phyloP scores from a whole-genome alignment of 2,888 invertebrate species.

The Drosophila austrosaltans region DNA sequence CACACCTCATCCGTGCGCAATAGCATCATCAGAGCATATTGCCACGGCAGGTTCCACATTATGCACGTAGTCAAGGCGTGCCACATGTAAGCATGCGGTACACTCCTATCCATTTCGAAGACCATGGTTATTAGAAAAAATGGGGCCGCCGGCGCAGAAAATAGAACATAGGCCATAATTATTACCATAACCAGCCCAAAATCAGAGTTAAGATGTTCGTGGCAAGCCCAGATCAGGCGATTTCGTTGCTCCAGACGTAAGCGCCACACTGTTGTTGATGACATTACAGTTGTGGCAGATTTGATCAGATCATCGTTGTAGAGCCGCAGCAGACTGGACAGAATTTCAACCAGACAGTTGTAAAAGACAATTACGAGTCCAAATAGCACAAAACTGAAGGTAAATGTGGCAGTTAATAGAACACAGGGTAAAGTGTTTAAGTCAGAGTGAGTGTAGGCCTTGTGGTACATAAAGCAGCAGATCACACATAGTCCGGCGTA shows the following conservation, averaged over 20 bases:
- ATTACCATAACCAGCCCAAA: slow-evolving; percentile 60
- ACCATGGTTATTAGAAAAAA: slow-evolving; percentile 64
- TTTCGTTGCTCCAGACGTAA: slow-evolving; percentile 48
- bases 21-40: slow-evolving; percentile 35
- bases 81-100: neutral
- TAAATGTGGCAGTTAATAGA: slow-evolving; percentile 28
- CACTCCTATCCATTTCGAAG: slow-evolving; percentile 36
- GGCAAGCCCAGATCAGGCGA: slow-evolving; percentile 58
- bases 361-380: slow-evolving; percentile 59
- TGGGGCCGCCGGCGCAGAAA: slow-evolving; percentile 56
- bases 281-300: neutral
- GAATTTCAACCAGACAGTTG: slow-evolving; percentile 52
- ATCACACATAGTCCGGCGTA: slow-evolving; percentile 36
- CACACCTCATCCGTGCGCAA: slow-evolving; percentile 48
- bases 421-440: slow-evolving; percentile 9
- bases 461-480: neutral
- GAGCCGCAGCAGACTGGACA: slow-evolving; percentile 47
- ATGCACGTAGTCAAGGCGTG: slow-evolving; percentile 15
- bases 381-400: slow-evolving; percentile 49
- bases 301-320: slow-evolving; percentile 51
- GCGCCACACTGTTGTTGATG: slow-evolving; percentile 12
- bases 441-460: neutral
- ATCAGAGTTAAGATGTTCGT: slow-evolving; percentile 52
- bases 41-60: slow-evolving; percentile 56
- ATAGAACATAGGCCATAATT: slow-evolving; percentile 53